phyloP scores from a whole-genome alignment of 2,113 vertebrate species.

The Lophura nycthemera region DNA sequence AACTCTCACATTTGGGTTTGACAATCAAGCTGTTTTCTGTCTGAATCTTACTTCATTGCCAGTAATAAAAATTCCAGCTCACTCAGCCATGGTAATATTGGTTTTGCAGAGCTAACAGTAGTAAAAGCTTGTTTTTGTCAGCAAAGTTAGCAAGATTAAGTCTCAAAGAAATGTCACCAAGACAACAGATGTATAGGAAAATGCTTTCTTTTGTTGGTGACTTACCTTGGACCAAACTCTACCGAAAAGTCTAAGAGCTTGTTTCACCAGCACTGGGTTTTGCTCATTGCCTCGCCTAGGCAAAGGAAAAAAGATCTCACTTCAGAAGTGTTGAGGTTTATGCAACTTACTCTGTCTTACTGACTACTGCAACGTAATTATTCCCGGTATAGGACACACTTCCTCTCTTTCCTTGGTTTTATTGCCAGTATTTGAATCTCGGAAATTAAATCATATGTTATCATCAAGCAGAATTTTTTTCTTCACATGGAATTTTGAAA shows the following conservation, averaged over 20 bases:
- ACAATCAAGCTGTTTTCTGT: slow-evolving; percentile 58
- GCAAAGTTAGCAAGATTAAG: neutral
- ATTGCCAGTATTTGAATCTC: neutral
- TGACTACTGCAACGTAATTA: neutral
- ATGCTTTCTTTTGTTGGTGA: neutral
- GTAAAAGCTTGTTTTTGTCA: slow-evolving; percentile 59
- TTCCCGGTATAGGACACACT: neutral
- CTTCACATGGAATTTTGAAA: neutral
- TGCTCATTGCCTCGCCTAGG: neutral
- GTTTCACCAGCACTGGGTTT: neutral
- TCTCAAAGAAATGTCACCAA: slow-evolving; percentile 15
- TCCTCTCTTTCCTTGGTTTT: neutral
- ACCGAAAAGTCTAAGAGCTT: neutral
- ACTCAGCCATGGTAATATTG: slow-evolving; percentile 28
- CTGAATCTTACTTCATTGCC: slow-evolving; percentile 50
- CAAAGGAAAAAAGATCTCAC: neutral
- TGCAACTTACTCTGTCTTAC: neutral
- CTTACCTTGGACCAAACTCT: neutral
- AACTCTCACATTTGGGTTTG: slow-evolving; percentile 15
- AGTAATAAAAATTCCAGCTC: slow-evolving; percentile 66
- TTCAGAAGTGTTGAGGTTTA: neutral
- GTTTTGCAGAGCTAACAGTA: slow-evolving; percentile 50
- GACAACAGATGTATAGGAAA: slow-evolving; percentile 24
- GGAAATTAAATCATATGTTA: neutral
- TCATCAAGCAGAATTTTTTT: neutral